Conservation (phyloP, 2,888 invertebrate species). For the Caradrina kadenii region DNA sequence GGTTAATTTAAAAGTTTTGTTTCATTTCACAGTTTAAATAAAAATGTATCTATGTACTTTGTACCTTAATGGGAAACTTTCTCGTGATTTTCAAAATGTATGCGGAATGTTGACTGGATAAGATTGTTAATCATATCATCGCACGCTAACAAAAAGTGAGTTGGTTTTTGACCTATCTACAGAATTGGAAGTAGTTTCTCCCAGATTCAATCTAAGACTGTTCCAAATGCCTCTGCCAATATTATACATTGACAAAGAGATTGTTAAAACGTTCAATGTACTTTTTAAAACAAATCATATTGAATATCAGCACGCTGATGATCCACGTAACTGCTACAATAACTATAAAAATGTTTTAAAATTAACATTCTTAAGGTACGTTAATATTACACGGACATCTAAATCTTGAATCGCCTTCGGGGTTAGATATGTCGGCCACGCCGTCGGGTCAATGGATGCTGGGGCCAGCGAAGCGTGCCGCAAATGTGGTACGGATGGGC, state of each 20-base stretch:
- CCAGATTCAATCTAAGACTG: not conserved
- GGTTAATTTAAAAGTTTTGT: constrained; percentile 8
- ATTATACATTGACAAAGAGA: no score
- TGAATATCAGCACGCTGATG: no score
- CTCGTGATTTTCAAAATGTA: not conserved
- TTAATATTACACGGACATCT: constrained; percentile 4
- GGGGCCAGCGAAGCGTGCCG: constrained; percentile 74
- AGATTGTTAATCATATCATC: not conserved
- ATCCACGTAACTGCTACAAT: not conserved
- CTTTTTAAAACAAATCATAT: not conserved
- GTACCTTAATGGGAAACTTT: not conserved
- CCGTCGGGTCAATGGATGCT: constrained; percentile 75
- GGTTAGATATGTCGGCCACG: constrained; percentile 66
- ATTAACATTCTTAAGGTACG: not conserved
- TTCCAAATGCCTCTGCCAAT: not conserved
- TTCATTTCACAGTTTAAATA: no score
- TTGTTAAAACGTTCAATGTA: not conserved
- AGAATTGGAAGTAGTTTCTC: not conserved
- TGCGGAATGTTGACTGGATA: not conserved
- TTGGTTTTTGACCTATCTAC: no score
- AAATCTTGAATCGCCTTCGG: constrained; percentile 21
- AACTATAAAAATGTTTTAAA: no score
- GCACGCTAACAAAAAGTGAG: not conserved
- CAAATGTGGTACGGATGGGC: constrained; percentile 68
- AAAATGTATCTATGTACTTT: no score